These are phyloP conservation scores for Crotalus helleri DNA, from an alignment of 2,113 vertebrate genomes.

Conservation along the genomic window DNA sequence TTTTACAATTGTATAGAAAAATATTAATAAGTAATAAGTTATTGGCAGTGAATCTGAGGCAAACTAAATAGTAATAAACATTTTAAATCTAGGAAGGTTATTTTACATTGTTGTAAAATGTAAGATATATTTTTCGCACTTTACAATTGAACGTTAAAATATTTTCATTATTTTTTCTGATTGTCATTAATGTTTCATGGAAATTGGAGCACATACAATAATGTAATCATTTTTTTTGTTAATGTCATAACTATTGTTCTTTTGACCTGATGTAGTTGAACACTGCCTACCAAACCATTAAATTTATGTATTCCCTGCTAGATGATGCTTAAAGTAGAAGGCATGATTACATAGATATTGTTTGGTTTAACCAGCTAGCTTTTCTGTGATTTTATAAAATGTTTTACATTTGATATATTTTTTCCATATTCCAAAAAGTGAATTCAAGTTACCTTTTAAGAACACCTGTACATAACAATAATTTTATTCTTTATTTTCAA, in stretches of 20 bases:
- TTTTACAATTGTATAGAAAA: neutral
- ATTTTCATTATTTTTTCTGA: neutral
- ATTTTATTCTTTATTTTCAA: constrained; percentile 27
- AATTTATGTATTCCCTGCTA: neutral
- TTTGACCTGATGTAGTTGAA: neutral
- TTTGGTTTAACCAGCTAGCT: neutral
- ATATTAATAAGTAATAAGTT: neutral
- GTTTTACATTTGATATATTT: neutral
- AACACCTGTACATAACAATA: constrained; percentile 16
- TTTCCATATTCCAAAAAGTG: neutral
- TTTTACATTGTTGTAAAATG: neutral
- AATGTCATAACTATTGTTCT: neutral
- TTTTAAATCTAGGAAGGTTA: neutral
- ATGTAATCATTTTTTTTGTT: neutral
- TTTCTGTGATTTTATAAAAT: neutral
- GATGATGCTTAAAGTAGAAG: neutral
- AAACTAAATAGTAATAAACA: neutral
- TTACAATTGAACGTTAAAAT: neutral
- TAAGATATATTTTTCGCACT: neutral
- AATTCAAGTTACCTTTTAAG: neutral
- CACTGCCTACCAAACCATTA: neutral
- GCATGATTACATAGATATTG: neutral
- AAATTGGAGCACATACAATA: neutral
- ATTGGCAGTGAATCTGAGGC: rapidly evolving
- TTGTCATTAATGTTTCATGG: neutral